A percentile compares a stretch with the other conserved stretches of the same genome.
Conservation (phyloP, 2,113 vertebrate species). For the Paratilapia polleni region DNA sequence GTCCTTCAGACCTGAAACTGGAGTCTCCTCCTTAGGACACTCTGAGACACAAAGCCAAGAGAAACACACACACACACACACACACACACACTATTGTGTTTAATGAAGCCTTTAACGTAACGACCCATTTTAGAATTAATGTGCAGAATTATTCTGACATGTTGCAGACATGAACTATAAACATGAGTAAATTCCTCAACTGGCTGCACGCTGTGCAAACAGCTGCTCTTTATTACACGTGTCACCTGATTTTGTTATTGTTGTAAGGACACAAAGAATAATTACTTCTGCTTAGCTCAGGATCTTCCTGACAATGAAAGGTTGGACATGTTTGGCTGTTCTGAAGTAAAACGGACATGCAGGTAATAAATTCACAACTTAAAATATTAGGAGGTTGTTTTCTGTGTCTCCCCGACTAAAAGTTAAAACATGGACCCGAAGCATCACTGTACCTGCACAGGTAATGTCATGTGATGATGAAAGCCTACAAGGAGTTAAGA, state of each 20-base stretch:
- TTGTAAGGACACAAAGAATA: not conserved
- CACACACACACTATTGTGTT: not conserved
- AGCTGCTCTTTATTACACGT: not conserved
- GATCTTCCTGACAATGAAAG: not conserved
- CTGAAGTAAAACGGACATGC: not conserved
- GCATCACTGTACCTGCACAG: not conserved
- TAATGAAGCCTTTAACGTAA: not conserved
- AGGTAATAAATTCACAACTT: not conserved
- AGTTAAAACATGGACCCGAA: not conserved
- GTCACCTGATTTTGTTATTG: not conserved
- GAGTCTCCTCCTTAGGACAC: constrained; percentile 79
- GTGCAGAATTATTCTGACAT: not conserved
- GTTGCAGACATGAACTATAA: not conserved
- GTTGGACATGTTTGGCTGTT: not conserved
- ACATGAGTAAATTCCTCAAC: not conserved
- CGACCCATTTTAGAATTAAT: not conserved
- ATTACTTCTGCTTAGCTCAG: not conserved
- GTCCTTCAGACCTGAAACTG: constrained; percentile 86
- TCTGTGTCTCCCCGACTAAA: not conserved
- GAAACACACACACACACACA: not conserved
- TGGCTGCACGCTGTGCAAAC: not conserved
- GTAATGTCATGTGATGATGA: not conserved
- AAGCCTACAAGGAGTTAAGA: not conserved
- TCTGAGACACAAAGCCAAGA: constrained; percentile 43
- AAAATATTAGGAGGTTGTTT: not conserved